phyloP scores from a whole-genome alignment of 1,140 invertebrate genomes.

The Galleria mellonella region DNA sequence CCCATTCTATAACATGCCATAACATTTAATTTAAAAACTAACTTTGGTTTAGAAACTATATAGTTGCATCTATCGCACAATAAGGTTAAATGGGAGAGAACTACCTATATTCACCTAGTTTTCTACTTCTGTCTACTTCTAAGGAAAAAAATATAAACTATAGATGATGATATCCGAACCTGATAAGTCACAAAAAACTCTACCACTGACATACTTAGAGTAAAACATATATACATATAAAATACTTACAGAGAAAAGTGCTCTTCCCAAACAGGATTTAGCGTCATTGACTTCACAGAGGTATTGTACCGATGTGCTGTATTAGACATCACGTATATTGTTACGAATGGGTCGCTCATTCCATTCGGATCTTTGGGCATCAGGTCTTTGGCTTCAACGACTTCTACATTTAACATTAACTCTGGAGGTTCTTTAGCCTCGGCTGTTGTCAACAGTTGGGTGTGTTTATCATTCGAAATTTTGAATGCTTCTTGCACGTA shows the following conservation, averaged over 20 bases:
- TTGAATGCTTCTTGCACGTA: conserved; percentile 94
- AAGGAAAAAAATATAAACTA: too few species aligned
- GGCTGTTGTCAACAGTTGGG: conserved; percentile 79
- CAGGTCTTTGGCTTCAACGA: conserved; percentile 94
- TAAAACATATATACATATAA: neutral
- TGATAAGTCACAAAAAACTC: too few species aligned
- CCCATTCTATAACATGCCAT: too few species aligned
- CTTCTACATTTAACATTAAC: conserved; percentile 92
- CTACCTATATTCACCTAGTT: too few species aligned
- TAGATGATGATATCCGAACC: too few species aligned
- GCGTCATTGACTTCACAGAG: conserved; percentile 90
- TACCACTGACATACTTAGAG: too few species aligned
- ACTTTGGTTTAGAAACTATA: too few species aligned
- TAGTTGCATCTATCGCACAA: too few species aligned
- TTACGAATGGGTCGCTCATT: conserved; percentile 96
- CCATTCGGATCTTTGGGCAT: conserved; percentile 97
- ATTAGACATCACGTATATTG: conserved; percentile 85
- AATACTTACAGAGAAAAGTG: conserved; percentile 95
- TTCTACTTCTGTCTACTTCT: too few species aligned
- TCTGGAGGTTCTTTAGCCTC: conserved; percentile 90
- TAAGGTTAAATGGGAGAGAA: too few species aligned
- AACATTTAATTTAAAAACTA: too few species aligned
- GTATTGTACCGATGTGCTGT: conserved; percentile 88
- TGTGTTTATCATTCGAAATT: conserved; percentile 83
- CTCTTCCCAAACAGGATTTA: conserved; percentile 97